phyloP scores from a whole-genome alignment of 2,888 invertebrate genomes.

The Rhaphigaster nebulosa region DNA sequence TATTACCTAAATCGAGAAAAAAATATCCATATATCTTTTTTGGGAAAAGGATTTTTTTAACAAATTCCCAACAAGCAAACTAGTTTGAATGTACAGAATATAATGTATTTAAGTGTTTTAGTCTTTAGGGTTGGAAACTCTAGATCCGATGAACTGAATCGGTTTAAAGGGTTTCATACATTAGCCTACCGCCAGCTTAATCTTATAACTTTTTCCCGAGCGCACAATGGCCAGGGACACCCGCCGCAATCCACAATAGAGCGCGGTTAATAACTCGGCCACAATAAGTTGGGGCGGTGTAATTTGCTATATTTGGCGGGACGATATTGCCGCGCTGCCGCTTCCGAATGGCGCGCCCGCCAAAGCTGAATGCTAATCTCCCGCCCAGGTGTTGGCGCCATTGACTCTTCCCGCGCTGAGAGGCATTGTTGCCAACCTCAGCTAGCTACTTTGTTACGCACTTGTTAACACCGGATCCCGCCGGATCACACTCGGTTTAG shows the following conservation, averaged over 20 bases:
- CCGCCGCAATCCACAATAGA: background rate
- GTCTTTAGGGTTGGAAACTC: too few relatives aligned
- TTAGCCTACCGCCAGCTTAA: background rate
- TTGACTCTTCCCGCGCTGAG: constrained; percentile 50
- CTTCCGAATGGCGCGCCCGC: background rate
- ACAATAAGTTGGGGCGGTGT: constrained; percentile 10
- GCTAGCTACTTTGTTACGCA: constrained; percentile 24
- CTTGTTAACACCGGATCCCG: constrained; percentile 12
- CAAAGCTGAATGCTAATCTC: background rate
- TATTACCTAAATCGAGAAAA: too few relatives aligned
- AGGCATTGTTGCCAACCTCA: constrained; percentile 20
- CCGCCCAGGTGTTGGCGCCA: constrained; percentile 45
- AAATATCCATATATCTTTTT: too few relatives aligned
- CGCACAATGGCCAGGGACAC: background rate
- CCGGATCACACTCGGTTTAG: constrained; percentile 12
- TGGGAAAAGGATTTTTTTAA: too few relatives aligned
- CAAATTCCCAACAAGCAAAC: too few relatives aligned
- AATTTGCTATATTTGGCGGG: constrained; percentile 37
- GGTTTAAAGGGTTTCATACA: background rate
- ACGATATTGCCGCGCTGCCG: background rate
- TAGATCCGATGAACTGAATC: background rate
- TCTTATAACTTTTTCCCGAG: background rate
- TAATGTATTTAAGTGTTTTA: too few relatives aligned
- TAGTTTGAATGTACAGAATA: too few relatives aligned
- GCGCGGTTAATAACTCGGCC: background rate